A percentile compares a stretch with the other conserved stretches of the same genome.
These are phyloP conservation scores for Spilosoma lubricipeda DNA, from an alignment of 2,888 invertebrate genomes.

Conservation along the genomic window DNA sequence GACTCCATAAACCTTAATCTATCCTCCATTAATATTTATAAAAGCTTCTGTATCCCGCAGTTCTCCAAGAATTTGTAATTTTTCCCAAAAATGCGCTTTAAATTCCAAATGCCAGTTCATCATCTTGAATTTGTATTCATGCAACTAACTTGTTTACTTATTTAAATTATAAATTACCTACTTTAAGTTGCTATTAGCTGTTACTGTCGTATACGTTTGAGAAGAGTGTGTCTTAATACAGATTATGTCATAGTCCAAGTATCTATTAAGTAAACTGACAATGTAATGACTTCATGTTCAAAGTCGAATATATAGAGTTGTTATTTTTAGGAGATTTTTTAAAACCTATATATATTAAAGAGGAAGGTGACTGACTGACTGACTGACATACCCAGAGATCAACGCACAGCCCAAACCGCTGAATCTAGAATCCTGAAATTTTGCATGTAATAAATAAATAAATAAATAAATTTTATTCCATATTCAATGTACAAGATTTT, in stretches of 20 bases:
- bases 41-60: conserved; percentile 27
- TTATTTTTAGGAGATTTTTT: too few species aligned
- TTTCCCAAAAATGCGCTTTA: conserved; percentile 20
- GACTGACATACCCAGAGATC: too few species aligned
- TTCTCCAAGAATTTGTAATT: conserved; percentile 23
- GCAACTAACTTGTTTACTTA: conserved; percentile 18
- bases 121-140: conserved; percentile 46
- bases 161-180: conserved; percentile 40
- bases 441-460: too few species aligned
- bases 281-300: not conserved
- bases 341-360: too few species aligned
- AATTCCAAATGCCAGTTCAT: conserved; percentile 36
- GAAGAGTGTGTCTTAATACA: not conserved
- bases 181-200: conserved; percentile 28
- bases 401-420: too few species aligned
- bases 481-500: too few species aligned
- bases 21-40: conserved; percentile 22
- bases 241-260: not conserved
- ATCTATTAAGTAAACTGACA: conserved; percentile 3
- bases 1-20: conserved; percentile 11
- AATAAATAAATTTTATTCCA: too few species aligned
- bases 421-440: too few species aligned
- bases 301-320: not conserved
- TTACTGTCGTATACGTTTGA: conserved; percentile 14
- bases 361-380: too few species aligned